Evolutionary conservation across 35 echinoderm and acorn worm genomes (phyloP).

Genomic region (Apostichopus japonicus): DNA sequence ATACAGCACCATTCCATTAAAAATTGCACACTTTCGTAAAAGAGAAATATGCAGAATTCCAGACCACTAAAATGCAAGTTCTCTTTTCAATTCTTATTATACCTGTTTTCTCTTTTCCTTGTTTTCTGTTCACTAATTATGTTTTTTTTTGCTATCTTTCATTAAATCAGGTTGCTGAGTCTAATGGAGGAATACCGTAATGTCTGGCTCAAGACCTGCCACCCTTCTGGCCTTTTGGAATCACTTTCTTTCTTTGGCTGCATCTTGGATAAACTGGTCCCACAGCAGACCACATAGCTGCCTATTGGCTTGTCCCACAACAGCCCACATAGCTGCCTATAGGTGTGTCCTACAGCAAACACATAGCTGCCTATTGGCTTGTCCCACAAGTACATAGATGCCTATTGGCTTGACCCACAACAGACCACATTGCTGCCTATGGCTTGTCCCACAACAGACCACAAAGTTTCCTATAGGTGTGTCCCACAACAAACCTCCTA

Average conservation of each 20-base stretch:
- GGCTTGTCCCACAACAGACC: no score
- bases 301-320: neutral
- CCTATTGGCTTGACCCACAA: neutral
- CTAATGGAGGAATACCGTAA: conserved; percentile 52
- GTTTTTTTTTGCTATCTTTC: neutral
- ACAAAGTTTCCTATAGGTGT: no score
- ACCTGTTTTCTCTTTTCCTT: neutral
- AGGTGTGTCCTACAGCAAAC: no score
- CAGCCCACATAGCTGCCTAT: neutral
- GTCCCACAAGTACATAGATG: neutral
- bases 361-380: no score
- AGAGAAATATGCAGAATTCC: no score
- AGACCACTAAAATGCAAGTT: no score
- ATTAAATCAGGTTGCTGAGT: conserved; percentile 33
- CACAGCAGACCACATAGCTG: conserved; percentile 20
- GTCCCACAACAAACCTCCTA: no score
- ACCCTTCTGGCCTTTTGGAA: conserved; percentile 41
- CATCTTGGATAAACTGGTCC: conserved; percentile 47
- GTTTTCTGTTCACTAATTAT: neutral
- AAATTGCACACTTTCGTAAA: no score
- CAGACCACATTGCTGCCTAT: no score
- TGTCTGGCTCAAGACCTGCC: conserved; percentile 31
- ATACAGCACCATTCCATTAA: no score
- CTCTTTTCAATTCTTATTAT: no score
- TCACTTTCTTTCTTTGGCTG: conserved; percentile 35